Evolutionary conservation across 92 coral and sea anemone genomes (phyloP).

Genomic region (Hydrozoanthus gracilis): DNA sequence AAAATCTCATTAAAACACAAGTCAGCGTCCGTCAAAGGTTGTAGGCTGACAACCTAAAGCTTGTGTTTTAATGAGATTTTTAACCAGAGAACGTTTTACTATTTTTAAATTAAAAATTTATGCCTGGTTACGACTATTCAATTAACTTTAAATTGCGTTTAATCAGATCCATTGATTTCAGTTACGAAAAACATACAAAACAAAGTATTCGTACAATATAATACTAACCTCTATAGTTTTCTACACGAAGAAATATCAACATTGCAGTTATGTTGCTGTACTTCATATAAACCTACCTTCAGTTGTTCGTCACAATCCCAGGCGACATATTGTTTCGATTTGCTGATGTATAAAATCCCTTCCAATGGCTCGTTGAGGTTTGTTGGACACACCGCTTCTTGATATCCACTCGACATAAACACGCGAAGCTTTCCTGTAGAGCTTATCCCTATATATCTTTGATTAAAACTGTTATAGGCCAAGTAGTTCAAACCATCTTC

Average conservation of each 20-base stretch:
- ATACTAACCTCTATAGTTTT: not conserved
- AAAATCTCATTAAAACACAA: too few species aligned
- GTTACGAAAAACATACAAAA: too few species aligned
- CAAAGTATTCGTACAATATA: not conserved
- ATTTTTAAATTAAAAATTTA: too few species aligned
- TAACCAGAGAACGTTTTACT: too few species aligned
- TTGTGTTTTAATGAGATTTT: too few species aligned
- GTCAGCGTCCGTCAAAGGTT: too few species aligned
- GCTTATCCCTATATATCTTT: constrained; percentile 9
- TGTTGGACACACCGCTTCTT: constrained; percentile 14
- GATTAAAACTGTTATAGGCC: constrained; percentile 4
- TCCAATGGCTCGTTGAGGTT: not conserved
- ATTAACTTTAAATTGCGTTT: too few species aligned
- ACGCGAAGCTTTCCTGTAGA: constrained; percentile 12
- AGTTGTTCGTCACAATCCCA: constrained; percentile 9
- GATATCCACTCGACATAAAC: constrained; percentile 30
- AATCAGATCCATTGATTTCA: too few species aligned
- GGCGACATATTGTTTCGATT: constrained; percentile 28
- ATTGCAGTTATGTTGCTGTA: not conserved
- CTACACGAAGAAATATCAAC: not conserved
- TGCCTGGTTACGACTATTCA: too few species aligned
- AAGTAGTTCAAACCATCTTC: constrained; percentile 7
- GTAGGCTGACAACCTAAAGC: too few species aligned
- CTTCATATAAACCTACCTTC: not conserved
- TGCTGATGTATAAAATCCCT: constrained; percentile 23